Evolutionary conservation across 2,113 vertebrate species (phyloP).

Genomic region (Enhydra lutris): DNA sequence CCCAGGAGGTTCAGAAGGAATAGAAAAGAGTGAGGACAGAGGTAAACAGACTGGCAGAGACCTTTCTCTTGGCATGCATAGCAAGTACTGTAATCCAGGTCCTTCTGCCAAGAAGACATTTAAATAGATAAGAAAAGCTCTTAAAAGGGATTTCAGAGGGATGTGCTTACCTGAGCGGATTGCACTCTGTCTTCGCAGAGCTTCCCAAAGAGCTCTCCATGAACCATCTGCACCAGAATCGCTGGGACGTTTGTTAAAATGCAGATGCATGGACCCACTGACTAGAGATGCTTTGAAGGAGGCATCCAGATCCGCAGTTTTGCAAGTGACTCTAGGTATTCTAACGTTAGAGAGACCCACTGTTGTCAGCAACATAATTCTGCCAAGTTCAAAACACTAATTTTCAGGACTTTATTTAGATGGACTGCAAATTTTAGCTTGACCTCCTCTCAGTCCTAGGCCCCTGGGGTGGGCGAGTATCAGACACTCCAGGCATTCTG

Average conservation of each 20-base stretch:
- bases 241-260: not conserved
- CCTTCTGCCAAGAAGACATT: not conserved
- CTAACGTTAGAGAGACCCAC: not conserved
- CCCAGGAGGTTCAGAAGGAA: not conserved
- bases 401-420: not conserved
- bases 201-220: not conserved
- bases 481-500: not conserved
- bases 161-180: not conserved
- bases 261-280: not conserved
- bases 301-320: not conserved
- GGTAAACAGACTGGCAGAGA: not conserved
- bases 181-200: not conserved
- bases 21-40: not conserved
- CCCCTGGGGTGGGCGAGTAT: not conserved
- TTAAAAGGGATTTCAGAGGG: not conserved
- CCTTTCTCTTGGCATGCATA: not conserved
- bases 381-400: not conserved
- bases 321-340: not conserved
- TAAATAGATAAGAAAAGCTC: not conserved
- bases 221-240: not conserved
- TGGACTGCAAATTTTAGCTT: not conserved
- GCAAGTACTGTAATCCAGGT: not conserved
- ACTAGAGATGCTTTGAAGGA: not conserved
- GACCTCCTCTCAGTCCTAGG: not conserved
- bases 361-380: not conserved